Base-by-base conservation (phyloP, 2,888 invertebrate species). In the Troilus luridus region DNA sequence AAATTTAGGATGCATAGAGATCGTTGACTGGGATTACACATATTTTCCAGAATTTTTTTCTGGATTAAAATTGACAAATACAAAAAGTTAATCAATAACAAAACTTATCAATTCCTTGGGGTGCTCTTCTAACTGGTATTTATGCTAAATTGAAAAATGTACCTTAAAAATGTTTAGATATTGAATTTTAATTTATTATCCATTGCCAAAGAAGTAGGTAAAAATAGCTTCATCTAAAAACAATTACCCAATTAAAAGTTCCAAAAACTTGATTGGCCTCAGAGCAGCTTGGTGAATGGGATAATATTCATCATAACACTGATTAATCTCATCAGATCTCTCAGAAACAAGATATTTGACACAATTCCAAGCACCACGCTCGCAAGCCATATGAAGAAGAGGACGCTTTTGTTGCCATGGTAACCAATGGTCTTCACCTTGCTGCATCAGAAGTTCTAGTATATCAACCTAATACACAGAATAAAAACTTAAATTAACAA, bases 281-380 rank as follows among this genome's bases (percentile, higher is more conserved):
- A 96, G 95, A 27, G 96, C 96, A 21, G 97, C 96, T 93, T 96
- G 96, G 94, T 97, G 96, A 91, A 97, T 96, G n/a, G 97, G 97
- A 94, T 96, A 97, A 94, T 97, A 97, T 94, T 97, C 97, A 93
- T 97, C 96, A 94, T 96, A 96, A 91, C 96, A 95, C 92, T 96
- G 95, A 94, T 96, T 96, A 88, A 97, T 96, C 94, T 96, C 96
- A 93, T 96, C 96, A 67, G 96, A 95, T 77, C 96, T 94, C 92
- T 96, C 96, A 6, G 95, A 95, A 14, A 96, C 95, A 92, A 97
- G 94, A 93, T 96, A 96, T 93, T 96, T 96, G 6, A 96, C 96
- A 94, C 96, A 96, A 92, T 95, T 95, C 96, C 96, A 96, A 59
- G 97, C 96, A 27, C 96, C 96, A 62, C 96, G 94, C 93, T 96